Percentiles rank a stretch among this genome's conserved stretches.
Conservation (phyloP, 2,113 vertebrate species). For the Natator depressus region DNA sequence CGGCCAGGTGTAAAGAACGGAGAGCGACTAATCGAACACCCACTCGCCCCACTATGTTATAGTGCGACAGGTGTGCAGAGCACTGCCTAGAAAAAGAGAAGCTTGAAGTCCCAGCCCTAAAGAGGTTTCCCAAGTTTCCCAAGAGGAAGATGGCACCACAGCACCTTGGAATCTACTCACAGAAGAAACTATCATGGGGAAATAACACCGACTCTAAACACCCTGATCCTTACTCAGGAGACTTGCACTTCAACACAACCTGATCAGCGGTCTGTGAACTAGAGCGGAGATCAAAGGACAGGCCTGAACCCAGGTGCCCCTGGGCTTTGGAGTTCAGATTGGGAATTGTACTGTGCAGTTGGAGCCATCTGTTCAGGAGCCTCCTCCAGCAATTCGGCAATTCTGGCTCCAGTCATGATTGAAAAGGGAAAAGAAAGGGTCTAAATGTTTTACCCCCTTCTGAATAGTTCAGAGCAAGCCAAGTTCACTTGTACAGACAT, state of each 20-base stretch:
- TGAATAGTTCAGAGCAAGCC: background rate
- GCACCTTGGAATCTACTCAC: background rate
- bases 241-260: background rate
- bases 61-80: background rate
- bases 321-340: background rate
- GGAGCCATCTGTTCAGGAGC: background rate
- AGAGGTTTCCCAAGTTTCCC: background rate
- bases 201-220: background rate
- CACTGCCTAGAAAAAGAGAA: background rate
- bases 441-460: background rate
- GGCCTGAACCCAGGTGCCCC: background rate
- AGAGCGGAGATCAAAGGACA: background rate
- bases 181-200: background rate
- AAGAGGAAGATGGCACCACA: background rate
- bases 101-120: background rate
- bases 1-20: background rate
- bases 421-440: background rate
- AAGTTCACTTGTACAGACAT: too few relatives aligned
- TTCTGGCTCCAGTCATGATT: too few relatives aligned
- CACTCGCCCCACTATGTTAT: background rate
- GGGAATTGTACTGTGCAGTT: background rate
- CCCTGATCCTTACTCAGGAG: background rate
- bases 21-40: background rate
- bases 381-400: background rate
- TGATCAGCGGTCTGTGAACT: too few relatives aligned